A percentile compares a stretch with the other conserved stretches of the same genome.
Evolutionary conservation across 2,888 invertebrate genomes (phyloP).

Genomic region (Eilema griseolum): DNA sequence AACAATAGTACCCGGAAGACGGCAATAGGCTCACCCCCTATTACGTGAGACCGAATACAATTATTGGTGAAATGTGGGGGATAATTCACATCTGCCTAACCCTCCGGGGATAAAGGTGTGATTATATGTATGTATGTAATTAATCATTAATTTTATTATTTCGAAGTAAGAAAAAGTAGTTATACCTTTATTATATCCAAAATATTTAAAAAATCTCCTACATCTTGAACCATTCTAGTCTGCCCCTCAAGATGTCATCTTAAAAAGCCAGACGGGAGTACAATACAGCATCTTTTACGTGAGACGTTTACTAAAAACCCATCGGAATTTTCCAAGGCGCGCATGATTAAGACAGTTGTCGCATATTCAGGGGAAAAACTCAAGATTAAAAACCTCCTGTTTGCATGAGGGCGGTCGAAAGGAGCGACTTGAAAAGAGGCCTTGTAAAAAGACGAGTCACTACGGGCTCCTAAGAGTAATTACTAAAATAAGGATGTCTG

Average conservation of each 20-base stretch:
- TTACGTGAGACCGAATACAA: no score
- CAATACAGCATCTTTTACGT: slow-evolving; percentile 36
- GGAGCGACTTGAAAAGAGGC: slow-evolving; percentile 21
- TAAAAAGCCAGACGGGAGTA: slow-evolving; percentile 27
- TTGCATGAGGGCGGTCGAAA: slow-evolving; percentile 10
- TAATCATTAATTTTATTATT: no score
- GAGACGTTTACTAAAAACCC: slow-evolving; percentile 45
- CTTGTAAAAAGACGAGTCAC: slow-evolving; percentile 31
- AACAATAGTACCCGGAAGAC: no score
- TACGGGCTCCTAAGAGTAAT: slow-evolving; percentile 40
- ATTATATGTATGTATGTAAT: no score
- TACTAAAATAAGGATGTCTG: slow-evolving; percentile 37
- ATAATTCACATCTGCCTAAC: no score
- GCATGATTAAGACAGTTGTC: slow-evolving; percentile 62
- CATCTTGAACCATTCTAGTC: slow-evolving; percentile 15
- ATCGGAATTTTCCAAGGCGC: slow-evolving; percentile 45
- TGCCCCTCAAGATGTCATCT: slow-evolving; percentile 24
- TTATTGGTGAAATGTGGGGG: no score
- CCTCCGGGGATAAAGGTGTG: no score
- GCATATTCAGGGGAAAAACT: slow-evolving; percentile 58
- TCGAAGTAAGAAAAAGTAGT: no score
- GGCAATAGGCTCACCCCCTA: no score
- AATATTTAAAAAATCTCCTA: background rate
- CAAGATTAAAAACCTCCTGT: slow-evolving; percentile 66
- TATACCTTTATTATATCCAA: no score